phyloP scores from a whole-genome alignment of 2,888 invertebrate genomes.

The Acanthoscelides obtectus region DNA sequence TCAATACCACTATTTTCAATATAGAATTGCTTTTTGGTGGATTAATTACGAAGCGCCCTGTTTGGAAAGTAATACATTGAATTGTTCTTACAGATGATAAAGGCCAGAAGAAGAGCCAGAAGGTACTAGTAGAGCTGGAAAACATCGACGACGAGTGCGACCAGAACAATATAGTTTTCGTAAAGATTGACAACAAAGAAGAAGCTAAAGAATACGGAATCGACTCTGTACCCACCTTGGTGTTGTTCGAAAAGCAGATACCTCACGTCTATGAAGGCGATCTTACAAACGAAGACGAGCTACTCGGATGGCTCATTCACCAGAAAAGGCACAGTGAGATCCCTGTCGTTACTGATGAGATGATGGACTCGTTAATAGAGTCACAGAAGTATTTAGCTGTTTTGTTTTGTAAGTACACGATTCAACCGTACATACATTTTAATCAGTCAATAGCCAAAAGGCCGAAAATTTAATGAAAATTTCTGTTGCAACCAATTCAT shows the following conservation, averaged over 20 bases:
- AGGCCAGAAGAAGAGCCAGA: slow-evolving; percentile 85
- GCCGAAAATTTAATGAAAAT: too few relatives aligned
- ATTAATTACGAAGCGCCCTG: too few relatives aligned
- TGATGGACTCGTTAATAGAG: slow-evolving; percentile 87
- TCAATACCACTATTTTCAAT: too few relatives aligned
- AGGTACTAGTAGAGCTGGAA: slow-evolving; percentile 77
- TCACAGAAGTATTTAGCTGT: slow-evolving; percentile 78
- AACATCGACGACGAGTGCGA: slow-evolving; percentile 94
- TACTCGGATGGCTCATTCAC: slow-evolving; percentile 85
- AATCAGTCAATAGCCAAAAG: too few relatives aligned
- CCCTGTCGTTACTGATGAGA: slow-evolving; percentile 88
- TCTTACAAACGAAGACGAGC: slow-evolving; percentile 83
- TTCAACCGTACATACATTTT: neutral
- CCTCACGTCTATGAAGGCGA: slow-evolving; percentile 62
- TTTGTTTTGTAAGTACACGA: slow-evolving; percentile 76
- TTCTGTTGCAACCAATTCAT: too few relatives aligned
- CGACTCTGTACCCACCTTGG: slow-evolving; percentile 76
- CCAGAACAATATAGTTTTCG: slow-evolving; percentile 85
- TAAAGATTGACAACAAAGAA: slow-evolving; percentile 83
- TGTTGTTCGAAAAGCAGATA: slow-evolving; percentile 62
- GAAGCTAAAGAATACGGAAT: slow-evolving; percentile 89
- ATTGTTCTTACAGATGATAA: slow-evolving; percentile 68
- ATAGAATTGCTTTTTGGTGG: too few relatives aligned
- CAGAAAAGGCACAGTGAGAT: slow-evolving; percentile 89
- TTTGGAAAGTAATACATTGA: too few relatives aligned